Evolutionary conservation across 1,140 invertebrate species (phyloP), one percentile per base, ranked within the genome.

Genomic region (Leucophenga varia): DNA sequence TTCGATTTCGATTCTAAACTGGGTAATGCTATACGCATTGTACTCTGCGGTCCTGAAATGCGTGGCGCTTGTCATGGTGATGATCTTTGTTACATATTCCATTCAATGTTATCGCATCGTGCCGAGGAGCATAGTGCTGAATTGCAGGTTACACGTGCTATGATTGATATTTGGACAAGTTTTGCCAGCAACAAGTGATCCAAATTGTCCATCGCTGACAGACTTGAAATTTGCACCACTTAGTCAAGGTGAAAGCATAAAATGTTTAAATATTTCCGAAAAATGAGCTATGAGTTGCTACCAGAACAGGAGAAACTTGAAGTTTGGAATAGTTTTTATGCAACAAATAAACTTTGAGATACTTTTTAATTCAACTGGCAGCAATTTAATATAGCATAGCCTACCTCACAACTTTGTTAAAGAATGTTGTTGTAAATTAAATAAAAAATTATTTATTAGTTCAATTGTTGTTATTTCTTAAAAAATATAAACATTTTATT

Each of bases 51-150:
- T 19, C 21, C 22, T 10, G 32, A 42, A 35, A 45, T 76, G 12
- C 47, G 68, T 64, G 78, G 83, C 17, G 76, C 78, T 2, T 78
- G 74, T 53, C 84, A 85, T 57, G 79, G 76, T 0, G 84, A 85
- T 48, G 84, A 85, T 50, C 19, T 84, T 1, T 80, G 79, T 46
- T 84, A 84, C 61, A 45, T 84, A 12, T 85, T 84, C 54, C 68
- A 75, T 47, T 77, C 68, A 28, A 54, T 55, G 37, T 54, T 78
- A 20, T 75, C 71, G 17, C 45, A 54, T 8, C 70, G 72, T 36
- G 43, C 60, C 53, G 54, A 72, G 30, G 43, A 48, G 4, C 55
- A 48, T 19, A 42, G 58, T 0, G 49, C 28, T 9, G 61, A 55
- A 18, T 59, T 59, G 19, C 45, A 40, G 50, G 32, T 63, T 3